phyloP scores from a whole-genome alignment of 1,140 invertebrate genomes.

The Acromyrmex echinatior region DNA sequence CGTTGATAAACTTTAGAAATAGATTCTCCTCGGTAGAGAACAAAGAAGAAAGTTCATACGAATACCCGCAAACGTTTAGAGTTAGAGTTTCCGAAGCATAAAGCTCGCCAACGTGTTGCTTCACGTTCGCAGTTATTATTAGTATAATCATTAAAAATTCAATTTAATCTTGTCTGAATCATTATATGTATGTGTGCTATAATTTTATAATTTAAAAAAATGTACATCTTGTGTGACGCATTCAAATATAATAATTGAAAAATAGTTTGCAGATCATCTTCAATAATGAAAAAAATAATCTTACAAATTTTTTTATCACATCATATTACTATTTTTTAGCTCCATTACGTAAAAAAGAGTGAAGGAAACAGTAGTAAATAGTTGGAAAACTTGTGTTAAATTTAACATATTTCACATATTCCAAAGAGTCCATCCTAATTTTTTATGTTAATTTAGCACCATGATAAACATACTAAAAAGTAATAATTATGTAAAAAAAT shows the following conservation, averaged over 20 bases:
- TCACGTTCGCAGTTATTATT: not conserved
- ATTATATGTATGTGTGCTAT: not conserved
- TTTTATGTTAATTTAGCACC: too few species aligned
- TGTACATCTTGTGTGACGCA: not conserved
- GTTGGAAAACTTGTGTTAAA: too few species aligned
- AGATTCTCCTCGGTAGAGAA: not conserved
- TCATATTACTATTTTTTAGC: not conserved
- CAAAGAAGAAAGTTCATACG: constrained; percentile 21
- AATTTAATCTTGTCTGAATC: not conserved
- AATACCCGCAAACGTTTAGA: constrained; percentile 18
- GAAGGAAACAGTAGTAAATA: too few species aligned
- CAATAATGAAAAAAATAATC: not conserved
- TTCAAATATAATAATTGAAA: not conserved
- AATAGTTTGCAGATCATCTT: not conserved
- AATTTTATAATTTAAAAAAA: not conserved
- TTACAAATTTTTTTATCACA: not conserved
- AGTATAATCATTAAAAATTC: constrained; percentile 7
- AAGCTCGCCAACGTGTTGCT: constrained; percentile 24
- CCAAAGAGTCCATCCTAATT: too few species aligned
- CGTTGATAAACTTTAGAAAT: constrained; percentile 16
- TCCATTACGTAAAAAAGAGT: not conserved
- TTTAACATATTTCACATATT: too few species aligned
- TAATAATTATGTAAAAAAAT: too few species aligned
- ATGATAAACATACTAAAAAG: too few species aligned
- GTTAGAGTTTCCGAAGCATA: constrained; percentile 36